These are phyloP conservation scores for Penaeus vannamei DNA, from an alignment of 1,140 invertebrate genomes.

Conservation along the genomic window DNA sequence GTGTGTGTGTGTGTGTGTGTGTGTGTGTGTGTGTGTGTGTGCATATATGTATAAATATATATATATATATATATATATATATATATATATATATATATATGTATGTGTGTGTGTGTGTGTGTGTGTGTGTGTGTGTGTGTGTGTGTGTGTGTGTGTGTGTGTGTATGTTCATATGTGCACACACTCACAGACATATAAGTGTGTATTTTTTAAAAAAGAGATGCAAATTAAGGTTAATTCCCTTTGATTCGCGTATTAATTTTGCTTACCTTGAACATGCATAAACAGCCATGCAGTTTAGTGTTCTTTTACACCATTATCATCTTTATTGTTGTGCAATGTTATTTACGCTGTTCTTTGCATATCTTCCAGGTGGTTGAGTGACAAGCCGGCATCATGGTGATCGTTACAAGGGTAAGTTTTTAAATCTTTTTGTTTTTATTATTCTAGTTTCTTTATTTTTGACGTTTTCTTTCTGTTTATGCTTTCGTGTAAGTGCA, in stretches of 20 bases:
- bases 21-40: not conserved
- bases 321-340: no score
- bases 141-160: not conserved
- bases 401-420: conserved; percentile 48
- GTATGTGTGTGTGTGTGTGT: not conserved
- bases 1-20: not conserved
- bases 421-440: not conserved
- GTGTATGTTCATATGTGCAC: not conserved
- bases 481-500: no score
- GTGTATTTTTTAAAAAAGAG: no score
- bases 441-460: not conserved
- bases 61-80: not conserved
- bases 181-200: not conserved
- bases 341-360: not conserved
- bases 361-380: conserved; percentile 36
- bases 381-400: conserved; percentile 39
- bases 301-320: no score
- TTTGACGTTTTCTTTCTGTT: not conserved
- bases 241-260: no score
- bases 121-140: not conserved
- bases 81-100: not conserved
- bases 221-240: no score
- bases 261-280: no score
- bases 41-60: not conserved
- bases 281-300: no score